Evolutionary conservation across 35 echinoderm and acorn worm species (phyloP), one percentile per base, ranked within the genome.

Genomic region (Nesometra sesokonis): DNA sequence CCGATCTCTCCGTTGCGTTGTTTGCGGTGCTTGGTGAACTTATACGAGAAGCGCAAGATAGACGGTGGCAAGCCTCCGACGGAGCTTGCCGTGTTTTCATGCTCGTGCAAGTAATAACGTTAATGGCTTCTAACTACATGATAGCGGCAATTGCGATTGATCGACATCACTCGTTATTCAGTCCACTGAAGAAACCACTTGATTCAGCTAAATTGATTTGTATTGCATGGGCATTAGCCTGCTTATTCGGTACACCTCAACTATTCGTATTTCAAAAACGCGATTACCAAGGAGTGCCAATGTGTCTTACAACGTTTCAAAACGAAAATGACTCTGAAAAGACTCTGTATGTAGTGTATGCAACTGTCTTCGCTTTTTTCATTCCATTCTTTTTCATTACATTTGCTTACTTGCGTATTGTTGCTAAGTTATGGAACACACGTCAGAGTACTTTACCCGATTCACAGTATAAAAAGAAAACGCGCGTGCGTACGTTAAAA

Each of bases 41-140:
- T 32, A 93, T 97, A 31, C 81, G 89, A 23, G 85, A 88, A 29
- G 27, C 91, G 2, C 78, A 46, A 47, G 84, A 47, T 0, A 78
- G 88, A 13, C 84, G 82, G 17, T 97, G 95, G 95, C 23, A 38
- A 32, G 47, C 57, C 0, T 78, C 86, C 13, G 90, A 97, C 79
- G 92, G 89, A 0, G 84, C 86, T 15, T 97, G 95, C 35, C 86
- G 85, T 11, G 21, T 93, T 15, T 89, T 87, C 30, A 88, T 79
- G 34, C 46, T 97, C 0, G 79, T 89, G 30, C 83, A 93, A 34
- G 88, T 91, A 37, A 31, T 93, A 4, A 89, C 95, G 1, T 83
- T 97, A 11, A 90, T 93, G 57, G 89, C 95, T 11, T 93, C 91
- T 31, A 91, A 89, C 9, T 91, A 91, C 36, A 97, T 97, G 89